A percentile compares a stretch with the other conserved stretches of the same genome.
Conservation (phyloP, 2,888 invertebrate species). For the Aleiodes leptofemur region DNA sequence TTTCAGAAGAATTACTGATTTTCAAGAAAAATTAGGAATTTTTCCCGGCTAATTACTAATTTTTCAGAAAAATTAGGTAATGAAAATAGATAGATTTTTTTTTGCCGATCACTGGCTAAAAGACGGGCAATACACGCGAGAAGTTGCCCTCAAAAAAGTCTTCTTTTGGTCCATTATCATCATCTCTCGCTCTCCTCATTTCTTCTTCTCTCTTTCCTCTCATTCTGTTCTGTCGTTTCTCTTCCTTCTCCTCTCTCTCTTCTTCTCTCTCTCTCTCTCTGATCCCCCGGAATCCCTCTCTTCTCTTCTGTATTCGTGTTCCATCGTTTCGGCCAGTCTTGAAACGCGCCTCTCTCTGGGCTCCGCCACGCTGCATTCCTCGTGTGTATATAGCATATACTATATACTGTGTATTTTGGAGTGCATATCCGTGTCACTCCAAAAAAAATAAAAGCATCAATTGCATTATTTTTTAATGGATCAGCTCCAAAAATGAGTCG, state of each 20-base stretch:
- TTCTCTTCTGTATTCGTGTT: slow-evolving; percentile 27
- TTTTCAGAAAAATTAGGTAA: too few species aligned
- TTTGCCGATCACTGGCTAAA: too few species aligned
- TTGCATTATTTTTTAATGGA: background rate
- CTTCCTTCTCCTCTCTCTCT: slow-evolving; percentile 20
- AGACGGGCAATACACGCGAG: too few species aligned
- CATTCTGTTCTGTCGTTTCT: slow-evolving; percentile 24
- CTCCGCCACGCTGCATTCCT: slow-evolving; percentile 62
- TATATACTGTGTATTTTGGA: slow-evolving; percentile 48
- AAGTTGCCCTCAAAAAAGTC: background rate
- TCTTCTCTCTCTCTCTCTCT: slow-evolving; percentile 36
- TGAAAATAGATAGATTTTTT: too few species aligned
- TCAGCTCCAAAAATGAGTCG: slow-evolving; percentile 10
- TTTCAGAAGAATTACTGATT: too few species aligned
- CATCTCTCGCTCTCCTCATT: slow-evolving; percentile 44
- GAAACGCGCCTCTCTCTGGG: slow-evolving; percentile 34
- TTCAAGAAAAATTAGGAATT: too few species aligned
- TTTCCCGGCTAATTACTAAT: too few species aligned
- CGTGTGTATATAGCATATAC: slow-evolving; percentile 28
- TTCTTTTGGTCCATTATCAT: slow-evolving; percentile 41
- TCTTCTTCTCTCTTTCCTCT: slow-evolving; percentile 36
- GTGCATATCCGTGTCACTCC: slow-evolving; percentile 29
- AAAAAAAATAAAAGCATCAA: background rate
- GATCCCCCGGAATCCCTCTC: slow-evolving; percentile 27
- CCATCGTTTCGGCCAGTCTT: slow-evolving; percentile 41